Evolutionary conservation across 2,888 invertebrate genomes (phyloP).

Genomic region (Drosophila incognita): DNA sequence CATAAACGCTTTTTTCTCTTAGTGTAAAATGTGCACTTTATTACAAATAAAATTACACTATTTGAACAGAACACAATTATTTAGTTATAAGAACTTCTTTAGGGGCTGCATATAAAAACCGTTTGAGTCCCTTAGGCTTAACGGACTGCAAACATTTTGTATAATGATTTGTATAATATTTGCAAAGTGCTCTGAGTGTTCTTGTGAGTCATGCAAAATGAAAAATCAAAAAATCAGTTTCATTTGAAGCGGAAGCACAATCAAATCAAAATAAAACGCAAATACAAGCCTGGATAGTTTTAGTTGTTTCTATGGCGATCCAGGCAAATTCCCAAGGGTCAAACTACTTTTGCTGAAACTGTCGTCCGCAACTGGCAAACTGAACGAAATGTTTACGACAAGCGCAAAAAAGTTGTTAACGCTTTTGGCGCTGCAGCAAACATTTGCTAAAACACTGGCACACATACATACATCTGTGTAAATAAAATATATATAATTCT

Average conservation of each 20-base stretch:
- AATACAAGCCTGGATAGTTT: constrained; percentile 11
- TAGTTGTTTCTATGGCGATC: constrained; percentile 25
- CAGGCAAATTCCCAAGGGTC: constrained; percentile 59
- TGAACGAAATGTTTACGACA: constrained; percentile 61
- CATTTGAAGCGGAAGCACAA: constrained; percentile 11
- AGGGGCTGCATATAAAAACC: not conserved
- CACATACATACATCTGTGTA: not conserved
- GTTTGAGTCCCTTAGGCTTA: not conserved
- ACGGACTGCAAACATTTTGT: not conserved
- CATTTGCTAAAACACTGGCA: constrained; percentile 21
- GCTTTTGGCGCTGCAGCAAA: constrained; percentile 39
- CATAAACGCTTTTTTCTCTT: not conserved
- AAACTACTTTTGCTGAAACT: constrained; percentile 61
- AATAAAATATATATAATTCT: constrained; percentile 30
- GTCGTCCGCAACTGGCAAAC: constrained; percentile 47
- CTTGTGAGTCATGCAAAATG: not conserved
- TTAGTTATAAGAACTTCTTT: not conserved
- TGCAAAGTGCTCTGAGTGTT: not conserved
- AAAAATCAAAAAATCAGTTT: constrained; percentile 12
- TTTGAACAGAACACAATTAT: not conserved
- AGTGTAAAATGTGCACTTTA: not conserved
- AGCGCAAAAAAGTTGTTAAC: constrained; percentile 52
- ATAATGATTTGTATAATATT: constrained; percentile 2
- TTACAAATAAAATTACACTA: not conserved
- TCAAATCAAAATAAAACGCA: constrained; percentile 26